Percentiles rank a stretch among this genome's conserved stretches.
phyloP scores from a whole-genome alignment of 1,140 invertebrate genomes.

The Saccostrea glomerata region DNA sequence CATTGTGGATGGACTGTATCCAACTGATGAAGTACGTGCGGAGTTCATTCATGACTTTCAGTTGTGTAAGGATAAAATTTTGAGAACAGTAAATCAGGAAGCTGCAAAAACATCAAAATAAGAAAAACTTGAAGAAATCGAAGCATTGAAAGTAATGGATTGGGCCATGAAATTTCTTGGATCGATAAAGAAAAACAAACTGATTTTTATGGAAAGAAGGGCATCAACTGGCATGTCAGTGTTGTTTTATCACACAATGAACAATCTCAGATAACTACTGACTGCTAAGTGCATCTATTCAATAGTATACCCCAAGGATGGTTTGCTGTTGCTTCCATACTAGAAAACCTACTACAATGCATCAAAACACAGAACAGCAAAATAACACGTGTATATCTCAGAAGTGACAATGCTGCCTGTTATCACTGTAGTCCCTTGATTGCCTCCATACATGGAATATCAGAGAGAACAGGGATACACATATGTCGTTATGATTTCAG shows the following conservation, averaged over 20 bases:
- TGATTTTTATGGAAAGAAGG: constrained; percentile 41
- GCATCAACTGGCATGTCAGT: constrained; percentile 37
- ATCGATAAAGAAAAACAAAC: constrained; percentile 41
- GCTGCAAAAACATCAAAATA: not conserved
- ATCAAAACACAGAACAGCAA: constrained; percentile 9
- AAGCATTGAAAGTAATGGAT: constrained; percentile 16
- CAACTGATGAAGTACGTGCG: not conserved
- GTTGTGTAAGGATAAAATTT: not conserved
- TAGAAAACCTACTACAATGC: not conserved
- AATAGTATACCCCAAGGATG: constrained; percentile 2
- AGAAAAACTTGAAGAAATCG: constrained; percentile 1
- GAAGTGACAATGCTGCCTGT: constrained; percentile 49
- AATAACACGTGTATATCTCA: constrained; percentile 19
- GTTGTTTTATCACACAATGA: constrained; percentile 11
- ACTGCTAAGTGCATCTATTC: not conserved
- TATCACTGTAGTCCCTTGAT: constrained; percentile 42
- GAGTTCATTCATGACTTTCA: constrained; percentile 24
- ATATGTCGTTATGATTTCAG: constrained; percentile 30
- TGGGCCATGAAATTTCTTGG: constrained; percentile 44
- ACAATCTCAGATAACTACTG: not conserved
- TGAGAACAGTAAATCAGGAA: constrained; percentile 32
- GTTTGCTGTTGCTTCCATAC: constrained; percentile 42
- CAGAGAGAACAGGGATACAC: not conserved
- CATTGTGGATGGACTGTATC: constrained; percentile 6
- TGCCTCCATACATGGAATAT: not conserved